These are phyloP conservation scores for Ectemnius lituratus DNA, from an alignment of 2,888 invertebrate genomes.

Conservation along the genomic window DNA sequence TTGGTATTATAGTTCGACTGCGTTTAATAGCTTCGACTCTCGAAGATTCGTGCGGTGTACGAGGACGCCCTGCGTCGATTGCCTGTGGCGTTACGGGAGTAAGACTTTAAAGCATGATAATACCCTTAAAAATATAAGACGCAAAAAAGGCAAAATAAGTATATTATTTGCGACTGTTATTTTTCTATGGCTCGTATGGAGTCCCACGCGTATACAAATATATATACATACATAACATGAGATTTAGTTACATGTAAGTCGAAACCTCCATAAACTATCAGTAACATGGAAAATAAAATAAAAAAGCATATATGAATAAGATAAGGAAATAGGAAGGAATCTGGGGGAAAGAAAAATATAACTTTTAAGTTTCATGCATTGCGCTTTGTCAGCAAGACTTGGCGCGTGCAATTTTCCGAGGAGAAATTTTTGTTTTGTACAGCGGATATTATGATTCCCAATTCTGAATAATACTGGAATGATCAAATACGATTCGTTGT, in stretches of 20 bases:
- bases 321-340: constrained; percentile 49
- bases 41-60: constrained; percentile 44
- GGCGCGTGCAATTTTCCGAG: constrained; percentile 69
- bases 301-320: constrained; percentile 48
- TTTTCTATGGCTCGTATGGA: constrained; percentile 74
- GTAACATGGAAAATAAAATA: constrained; percentile 57
- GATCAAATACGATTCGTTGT: constrained; percentile 62
- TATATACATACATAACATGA: constrained; percentile 65
- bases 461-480: constrained; percentile 73
- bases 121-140: constrained; percentile 57
- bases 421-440: constrained; percentile 76
- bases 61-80: constrained; percentile 39
- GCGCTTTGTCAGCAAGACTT: constrained; percentile 51
- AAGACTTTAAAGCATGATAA: constrained; percentile 52
- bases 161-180: constrained; percentile 76
- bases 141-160: constrained; percentile 61
- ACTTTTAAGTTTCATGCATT: constrained; percentile 66
- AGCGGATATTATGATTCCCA: constrained; percentile 75
- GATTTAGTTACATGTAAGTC: constrained; percentile 65
- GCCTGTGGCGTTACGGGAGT: constrained; percentile 41
- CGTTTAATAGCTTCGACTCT: constrained; percentile 41
- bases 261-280: constrained; percentile 59
- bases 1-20: constrained; percentile 44
- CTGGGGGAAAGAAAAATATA: constrained; percentile 48
- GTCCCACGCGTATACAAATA: constrained; percentile 65